Base-by-base conservation (phyloP, 2,888 invertebrate species). In the Polyommatus icarus region DNA sequence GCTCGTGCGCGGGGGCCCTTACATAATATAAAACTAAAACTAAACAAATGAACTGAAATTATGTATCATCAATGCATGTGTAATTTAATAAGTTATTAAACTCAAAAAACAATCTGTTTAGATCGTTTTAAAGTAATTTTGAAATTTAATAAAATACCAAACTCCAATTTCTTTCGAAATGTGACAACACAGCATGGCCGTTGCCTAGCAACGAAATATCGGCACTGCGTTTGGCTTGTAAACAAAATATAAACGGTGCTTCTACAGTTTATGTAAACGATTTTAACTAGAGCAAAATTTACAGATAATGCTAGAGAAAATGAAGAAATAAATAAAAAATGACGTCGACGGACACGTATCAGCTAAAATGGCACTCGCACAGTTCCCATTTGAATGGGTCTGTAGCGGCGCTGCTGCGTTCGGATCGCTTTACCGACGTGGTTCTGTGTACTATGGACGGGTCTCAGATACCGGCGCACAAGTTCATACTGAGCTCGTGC, bases 321-420 rank as follows among this genome's bases (percentile, higher is more conserved):
- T 75, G 77, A 79, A 79, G 78, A 79, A 79, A 80, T 82, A 83
- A 77, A 79, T 77, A 76, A 77, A 87, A 82, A 83, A 94, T 94
- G 91, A 94, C 93, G 83, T 92, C 94, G 80, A 94, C 95, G 84
- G 98, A 98, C 90, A 98, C 97, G 84, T 98, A 97, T 90, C 97
- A 98, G 90, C 94, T 98, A 77, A 98, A 98, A 94, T 98, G 98
- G 98, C 97, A 97, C 90, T 97, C 97, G 82, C 97, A 97, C 94
- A 96, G 96, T 84, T 95, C 96, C 50, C 97, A 97, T 91, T 94
- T 98, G 84, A 97, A 97, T 90, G 96, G 97, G 77, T 97, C 97
- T 80, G 96, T 98, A 76, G 96, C 97, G 79, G 96, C 97, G 24
- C 90, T 97, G 84, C 95, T 96, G 24, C 96, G 97, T 79, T 97